Evolutionary conservation across 2,888 invertebrate genomes (phyloP), one percentile per base, ranked within the genome.

Genomic region (Pherbina coryleti): DNA sequence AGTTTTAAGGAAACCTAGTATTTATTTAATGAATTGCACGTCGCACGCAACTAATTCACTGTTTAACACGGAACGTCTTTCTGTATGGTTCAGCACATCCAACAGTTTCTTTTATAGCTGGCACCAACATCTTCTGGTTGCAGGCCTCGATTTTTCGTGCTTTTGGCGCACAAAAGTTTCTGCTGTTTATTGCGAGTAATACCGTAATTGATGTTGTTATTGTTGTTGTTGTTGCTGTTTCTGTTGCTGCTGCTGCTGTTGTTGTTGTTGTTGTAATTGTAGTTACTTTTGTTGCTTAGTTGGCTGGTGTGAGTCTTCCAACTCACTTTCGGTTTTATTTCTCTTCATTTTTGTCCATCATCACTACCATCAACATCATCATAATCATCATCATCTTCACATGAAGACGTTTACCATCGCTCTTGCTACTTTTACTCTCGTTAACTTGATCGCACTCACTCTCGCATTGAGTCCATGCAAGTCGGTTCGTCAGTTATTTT

Each of bases 91-190:
- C 86, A 85, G 83, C 84, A 85, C 85, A 84, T 85, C 85, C 84
- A 86, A 86, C 86, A 84, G 87, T 86, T 86, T 86, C 88, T 89
- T 88, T 88, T 88, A 88, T 88, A 88, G 88, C 83, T 83, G 81
- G 11, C 84, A 84, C 84, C 83, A 82, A 79, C 82, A 70, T 76
- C 75, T 70, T 75, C 37, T 73, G 76, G 70, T 14, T 19, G 64
- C 64, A 19, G 55, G 55, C 57, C 60, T 72, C 37, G 11, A 34
- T 7, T 60, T 72, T 60, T 34, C 44, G 8, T 64, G n/a, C 75
- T 66, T 78, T 77, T 76, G 79, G 25, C 51, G 34, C 51, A 49
- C 71, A 67, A 49, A 60, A 55, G 67, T 62, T 70, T 22, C 14
- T 34, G 62, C 17, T 49, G 22, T 62, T 60, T 64, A n/a, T 17